A percentile compares a stretch with the other conserved stretches of the same genome.
Evolutionary conservation across 2,797 vertebrate genomes (phyloP).

Genomic region (Premnoplex brunnescens): DNA sequence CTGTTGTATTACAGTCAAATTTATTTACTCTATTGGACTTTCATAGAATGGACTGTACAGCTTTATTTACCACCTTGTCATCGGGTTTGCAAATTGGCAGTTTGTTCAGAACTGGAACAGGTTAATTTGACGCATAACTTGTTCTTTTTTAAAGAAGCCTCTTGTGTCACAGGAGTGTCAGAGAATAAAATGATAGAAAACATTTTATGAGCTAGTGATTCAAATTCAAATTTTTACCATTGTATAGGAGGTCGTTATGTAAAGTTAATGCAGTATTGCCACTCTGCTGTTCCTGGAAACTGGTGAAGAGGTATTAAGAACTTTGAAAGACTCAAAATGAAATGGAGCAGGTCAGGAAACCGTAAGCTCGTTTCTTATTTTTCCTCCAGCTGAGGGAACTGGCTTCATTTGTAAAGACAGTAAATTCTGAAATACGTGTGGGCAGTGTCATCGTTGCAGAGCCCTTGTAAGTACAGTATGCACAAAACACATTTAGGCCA

Average conservation of each 20-base stretch:
- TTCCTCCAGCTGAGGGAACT: background rate
- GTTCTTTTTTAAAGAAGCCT: background rate
- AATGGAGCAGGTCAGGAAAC: background rate
- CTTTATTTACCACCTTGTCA: background rate
- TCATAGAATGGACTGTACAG: background rate
- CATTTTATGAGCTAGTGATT: background rate
- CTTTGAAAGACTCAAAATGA: background rate
- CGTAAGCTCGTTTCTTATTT: background rate
- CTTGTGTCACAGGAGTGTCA: background rate
- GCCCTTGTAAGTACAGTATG: background rate
- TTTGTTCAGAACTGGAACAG: background rate
- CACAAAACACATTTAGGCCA: background rate
- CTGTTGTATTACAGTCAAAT: background rate
- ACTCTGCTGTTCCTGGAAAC: background rate
- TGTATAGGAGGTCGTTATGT: background rate
- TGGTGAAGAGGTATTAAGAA: background rate
- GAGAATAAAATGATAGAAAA: background rate
- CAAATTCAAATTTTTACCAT: background rate
- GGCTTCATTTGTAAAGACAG: background rate
- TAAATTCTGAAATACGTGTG: background rate
- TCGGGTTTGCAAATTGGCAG: background rate
- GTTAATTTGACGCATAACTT: background rate
- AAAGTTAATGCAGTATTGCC: background rate
- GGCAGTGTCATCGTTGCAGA: background rate
- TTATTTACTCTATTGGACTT: background rate